Evolutionary conservation across 2,888 invertebrate species (phyloP).

Genomic region (Ophion obscuratus): DNA sequence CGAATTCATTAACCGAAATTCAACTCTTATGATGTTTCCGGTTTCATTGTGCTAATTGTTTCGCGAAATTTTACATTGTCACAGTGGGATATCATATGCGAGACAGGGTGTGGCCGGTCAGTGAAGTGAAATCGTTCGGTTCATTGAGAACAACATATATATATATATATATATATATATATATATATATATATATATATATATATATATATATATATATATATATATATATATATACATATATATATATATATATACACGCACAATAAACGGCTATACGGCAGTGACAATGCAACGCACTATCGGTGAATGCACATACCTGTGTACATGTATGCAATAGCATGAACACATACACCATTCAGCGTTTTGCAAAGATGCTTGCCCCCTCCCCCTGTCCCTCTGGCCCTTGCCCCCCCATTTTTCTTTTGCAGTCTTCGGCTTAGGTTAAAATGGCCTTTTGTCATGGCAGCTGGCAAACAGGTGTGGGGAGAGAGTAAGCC

Average conservation of each 20-base stretch:
- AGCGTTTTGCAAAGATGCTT: slow-evolving; percentile 31
- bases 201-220: no score
- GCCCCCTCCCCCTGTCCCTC: background rate
- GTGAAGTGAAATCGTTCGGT: slow-evolving; percentile 67
- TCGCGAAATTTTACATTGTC: slow-evolving; percentile 59
- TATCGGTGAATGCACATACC: slow-evolving; percentile 17
- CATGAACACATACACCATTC: background rate
- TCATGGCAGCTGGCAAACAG: slow-evolving; percentile 82
- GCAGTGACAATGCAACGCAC: slow-evolving; percentile 27
- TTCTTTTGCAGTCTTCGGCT: slow-evolving; percentile 61
- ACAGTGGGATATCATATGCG: slow-evolving; percentile 65
- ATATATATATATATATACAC: no score
- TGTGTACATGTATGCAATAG: slow-evolving; percentile 11
- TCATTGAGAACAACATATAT: slow-evolving; percentile 49
- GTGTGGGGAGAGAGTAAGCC: slow-evolving; percentile 73
- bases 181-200: background rate
- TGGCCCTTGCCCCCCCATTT: background rate
- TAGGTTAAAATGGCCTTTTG: slow-evolving; percentile 75
- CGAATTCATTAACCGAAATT: slow-evolving; percentile 64
- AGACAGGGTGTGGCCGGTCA: slow-evolving; percentile 71
- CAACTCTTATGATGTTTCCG: slow-evolving; percentile 55
- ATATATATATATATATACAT: no score
- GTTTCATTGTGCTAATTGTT: slow-evolving; percentile 66
- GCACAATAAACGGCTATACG: slow-evolving; percentile 25
- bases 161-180: background rate